These are phyloP conservation scores for Notamacropus eugenii DNA, from an alignment of 2,797 vertebrate genomes.

Conservation along the genomic window DNA sequence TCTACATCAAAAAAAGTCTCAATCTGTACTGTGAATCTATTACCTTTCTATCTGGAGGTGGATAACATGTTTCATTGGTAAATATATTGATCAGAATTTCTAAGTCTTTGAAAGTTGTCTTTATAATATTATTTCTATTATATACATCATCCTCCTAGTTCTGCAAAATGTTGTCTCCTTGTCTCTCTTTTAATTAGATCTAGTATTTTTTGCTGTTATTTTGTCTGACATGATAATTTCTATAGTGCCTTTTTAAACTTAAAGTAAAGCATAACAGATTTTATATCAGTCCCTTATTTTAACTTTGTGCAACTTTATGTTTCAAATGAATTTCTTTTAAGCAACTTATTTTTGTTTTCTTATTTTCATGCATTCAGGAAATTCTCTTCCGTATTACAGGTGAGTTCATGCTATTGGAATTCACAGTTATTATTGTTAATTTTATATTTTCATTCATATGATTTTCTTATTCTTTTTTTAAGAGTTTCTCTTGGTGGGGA, in stretches of 20 bases:
- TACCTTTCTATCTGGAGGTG: neutral
- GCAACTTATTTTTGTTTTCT: neutral
- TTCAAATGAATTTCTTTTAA: neutral
- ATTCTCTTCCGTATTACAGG: neutral
- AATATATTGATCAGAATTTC: neutral
- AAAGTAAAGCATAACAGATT: neutral
- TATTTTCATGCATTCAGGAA: neutral
- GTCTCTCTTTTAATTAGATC: neutral
- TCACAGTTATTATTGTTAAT: neutral
- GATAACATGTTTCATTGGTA: neutral
- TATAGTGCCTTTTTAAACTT: neutral
- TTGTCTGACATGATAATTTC: neutral
- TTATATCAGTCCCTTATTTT: neutral
- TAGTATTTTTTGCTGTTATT: neutral
- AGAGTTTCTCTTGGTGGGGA: neutral
- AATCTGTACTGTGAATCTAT: neutral
- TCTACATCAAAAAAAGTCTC: neutral
- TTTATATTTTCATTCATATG: neutral
- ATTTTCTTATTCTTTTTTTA: neutral
- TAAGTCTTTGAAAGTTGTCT: neutral
- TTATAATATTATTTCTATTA: neutral
- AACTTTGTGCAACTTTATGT: neutral
- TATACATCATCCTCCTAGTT: neutral
- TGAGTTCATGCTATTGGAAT: neutral
- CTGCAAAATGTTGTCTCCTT: neutral